Percentiles rank a stretch among this genome's conserved stretches.
Evolutionary conservation across 2,888 invertebrate species (phyloP).

Genomic region (Lamellibrachia satsuma): DNA sequence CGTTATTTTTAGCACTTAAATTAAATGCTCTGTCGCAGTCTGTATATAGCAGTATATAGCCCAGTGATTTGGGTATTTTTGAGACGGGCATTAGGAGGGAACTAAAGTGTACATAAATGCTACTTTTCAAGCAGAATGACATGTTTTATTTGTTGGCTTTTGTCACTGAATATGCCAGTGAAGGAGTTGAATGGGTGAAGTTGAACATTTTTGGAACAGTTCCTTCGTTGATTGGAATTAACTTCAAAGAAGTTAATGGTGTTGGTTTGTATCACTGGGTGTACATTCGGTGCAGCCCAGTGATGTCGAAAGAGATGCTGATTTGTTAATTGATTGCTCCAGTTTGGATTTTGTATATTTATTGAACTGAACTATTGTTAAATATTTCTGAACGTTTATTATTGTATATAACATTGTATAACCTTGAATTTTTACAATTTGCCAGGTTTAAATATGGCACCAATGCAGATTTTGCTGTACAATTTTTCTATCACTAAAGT

Average conservation of each 20-base stretch:
- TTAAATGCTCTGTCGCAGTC: not conserved
- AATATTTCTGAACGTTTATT: not conserved
- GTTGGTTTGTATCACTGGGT: not conserved
- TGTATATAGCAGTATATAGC: not conserved
- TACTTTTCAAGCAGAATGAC: not conserved
- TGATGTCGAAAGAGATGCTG: not conserved
- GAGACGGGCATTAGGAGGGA: not conserved
- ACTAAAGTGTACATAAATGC: not conserved
- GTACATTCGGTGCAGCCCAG: not conserved
- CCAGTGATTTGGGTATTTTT: not conserved
- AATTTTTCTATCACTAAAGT: not conserved
- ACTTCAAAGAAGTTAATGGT: not conserved
- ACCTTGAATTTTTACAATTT: not conserved
- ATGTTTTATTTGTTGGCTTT: not conserved
- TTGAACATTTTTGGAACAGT: not conserved
- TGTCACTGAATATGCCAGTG: not conserved
- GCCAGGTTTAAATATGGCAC: not conserved
- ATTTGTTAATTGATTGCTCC: not conserved
- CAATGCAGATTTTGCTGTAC: not conserved
- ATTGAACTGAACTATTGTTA: not conserved
- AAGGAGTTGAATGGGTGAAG: not conserved
- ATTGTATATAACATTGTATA: not conserved
- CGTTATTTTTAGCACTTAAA: not conserved
- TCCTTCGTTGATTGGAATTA: not conserved
- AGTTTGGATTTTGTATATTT: conserved; percentile 5